Percentiles rank a stretch among this genome's conserved stretches.
Evolutionary conservation across 2,113 vertebrate genomes (phyloP).

Genomic region (Ctenodactylus gundi): DNA sequence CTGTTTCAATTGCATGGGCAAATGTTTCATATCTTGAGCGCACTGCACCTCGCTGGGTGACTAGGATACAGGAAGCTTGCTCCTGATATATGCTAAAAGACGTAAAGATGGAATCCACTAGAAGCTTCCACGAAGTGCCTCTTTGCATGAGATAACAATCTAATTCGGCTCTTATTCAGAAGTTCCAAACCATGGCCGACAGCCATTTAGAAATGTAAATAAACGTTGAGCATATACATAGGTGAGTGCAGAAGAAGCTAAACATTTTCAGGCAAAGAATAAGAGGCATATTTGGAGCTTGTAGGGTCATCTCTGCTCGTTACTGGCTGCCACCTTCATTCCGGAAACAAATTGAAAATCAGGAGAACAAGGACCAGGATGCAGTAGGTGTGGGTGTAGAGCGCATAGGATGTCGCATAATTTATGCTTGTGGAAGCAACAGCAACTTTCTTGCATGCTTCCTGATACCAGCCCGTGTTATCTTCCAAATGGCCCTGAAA

Average conservation of each 20-base stretch:
- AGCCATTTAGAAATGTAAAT: slow-evolving; percentile 20
- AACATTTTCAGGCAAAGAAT: neutral
- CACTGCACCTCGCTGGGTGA: neutral
- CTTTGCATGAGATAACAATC: neutral
- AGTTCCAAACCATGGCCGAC: neutral
- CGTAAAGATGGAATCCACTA: neutral
- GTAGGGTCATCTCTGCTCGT: neutral
- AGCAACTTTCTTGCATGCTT: neutral
- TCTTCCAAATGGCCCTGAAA: neutral
- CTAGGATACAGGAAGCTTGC: neutral
- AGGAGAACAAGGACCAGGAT: neutral
- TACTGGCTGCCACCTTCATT: neutral
- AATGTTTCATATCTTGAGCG: neutral
- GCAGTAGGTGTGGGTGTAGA: accelerated
- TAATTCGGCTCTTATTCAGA: slow-evolving; percentile 22
- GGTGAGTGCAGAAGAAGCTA: neutral
- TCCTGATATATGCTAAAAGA: neutral
- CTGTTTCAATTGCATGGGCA: neutral
- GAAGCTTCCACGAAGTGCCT: neutral
- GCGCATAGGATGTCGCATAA: neutral
- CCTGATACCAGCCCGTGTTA: neutral
- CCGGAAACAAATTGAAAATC: neutral
- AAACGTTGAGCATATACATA: neutral
- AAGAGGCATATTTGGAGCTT: neutral
- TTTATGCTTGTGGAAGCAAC: neutral